Conservation (phyloP, 2,113 vertebrate genomes). For the Nycticryphes semicollaris region DNA sequence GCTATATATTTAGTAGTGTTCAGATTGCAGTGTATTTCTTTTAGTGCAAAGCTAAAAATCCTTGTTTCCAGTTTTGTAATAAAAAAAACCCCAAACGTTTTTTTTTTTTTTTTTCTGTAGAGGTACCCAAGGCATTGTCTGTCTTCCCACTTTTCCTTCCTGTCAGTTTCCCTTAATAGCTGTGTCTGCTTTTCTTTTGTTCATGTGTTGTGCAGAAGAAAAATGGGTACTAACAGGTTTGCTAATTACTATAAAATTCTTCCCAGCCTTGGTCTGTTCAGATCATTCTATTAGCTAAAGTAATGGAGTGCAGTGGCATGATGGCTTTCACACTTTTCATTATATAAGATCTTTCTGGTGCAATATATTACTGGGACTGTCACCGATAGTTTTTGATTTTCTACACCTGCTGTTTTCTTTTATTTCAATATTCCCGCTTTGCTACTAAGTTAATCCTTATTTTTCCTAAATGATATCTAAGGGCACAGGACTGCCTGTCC, state of each 20-base stretch:
- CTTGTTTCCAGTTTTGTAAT: not conserved
- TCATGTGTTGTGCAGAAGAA: slow-evolving; percentile 5
- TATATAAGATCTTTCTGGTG: not conserved
- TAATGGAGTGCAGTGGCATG: slow-evolving; percentile 14
- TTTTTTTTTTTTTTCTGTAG: slow-evolving; percentile 12
- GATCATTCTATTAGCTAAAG: slow-evolving; percentile 35
- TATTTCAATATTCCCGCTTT: not conserved
- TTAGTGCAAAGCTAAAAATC: not conserved
- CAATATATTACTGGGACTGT: slow-evolving; percentile 17
- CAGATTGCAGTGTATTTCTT: not conserved
- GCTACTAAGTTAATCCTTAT: not conserved
- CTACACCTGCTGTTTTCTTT: slow-evolving; percentile 12
- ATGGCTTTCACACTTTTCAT: not conserved
- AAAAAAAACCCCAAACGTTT: too few relatives aligned
- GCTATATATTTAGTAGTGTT: not conserved
- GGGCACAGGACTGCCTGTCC: not conserved
- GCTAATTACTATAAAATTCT: slow-evolving; percentile 46
- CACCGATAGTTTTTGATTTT: slow-evolving; percentile 41
- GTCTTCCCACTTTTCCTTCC: not conserved
- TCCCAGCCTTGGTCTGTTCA: slow-evolving; percentile 3
- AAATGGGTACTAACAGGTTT: slow-evolving; percentile 33
- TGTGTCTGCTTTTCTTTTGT: slow-evolving; percentile 16
- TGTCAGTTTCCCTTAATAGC: not conserved
- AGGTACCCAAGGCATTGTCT: not conserved
- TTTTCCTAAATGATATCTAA: not conserved